Conservation (phyloP, 2,888 invertebrate species). For the Pammene fasciana region DNA sequence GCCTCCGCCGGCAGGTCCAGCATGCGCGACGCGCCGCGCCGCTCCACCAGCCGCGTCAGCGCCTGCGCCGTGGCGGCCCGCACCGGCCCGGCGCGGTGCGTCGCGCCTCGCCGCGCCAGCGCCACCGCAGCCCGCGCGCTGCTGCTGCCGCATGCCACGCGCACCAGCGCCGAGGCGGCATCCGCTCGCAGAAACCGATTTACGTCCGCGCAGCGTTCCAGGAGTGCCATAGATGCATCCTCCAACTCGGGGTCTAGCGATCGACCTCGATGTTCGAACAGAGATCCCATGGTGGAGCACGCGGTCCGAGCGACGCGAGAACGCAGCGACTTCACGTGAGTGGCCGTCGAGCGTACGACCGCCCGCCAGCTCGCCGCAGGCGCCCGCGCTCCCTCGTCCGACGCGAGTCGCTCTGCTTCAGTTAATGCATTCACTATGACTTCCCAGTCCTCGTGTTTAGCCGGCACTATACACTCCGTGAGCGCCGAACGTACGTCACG, state of each 20-base stretch:
- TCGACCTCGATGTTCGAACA: conserved; percentile 87
- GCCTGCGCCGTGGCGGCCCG: conserved; percentile 92
- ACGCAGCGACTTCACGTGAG: conserved; percentile 93
- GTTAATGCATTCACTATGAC: conserved; percentile 88
- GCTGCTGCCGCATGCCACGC: conserved; percentile 90
- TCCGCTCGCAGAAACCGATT: conserved; percentile 96
- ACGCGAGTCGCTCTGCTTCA: conserved; percentile 86
- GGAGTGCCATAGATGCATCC: conserved; percentile 90
- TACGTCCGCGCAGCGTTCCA: conserved; percentile 96
- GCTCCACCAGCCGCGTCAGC: conserved; percentile 87
- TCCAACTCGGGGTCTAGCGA: conserved; percentile 90
- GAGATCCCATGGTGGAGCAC: conserved; percentile 90
- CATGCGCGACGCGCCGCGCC: conserved; percentile 88
- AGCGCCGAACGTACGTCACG: conserved; percentile 73
- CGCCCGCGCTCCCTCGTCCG: conserved; percentile 87
- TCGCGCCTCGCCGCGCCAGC: conserved; percentile 87
- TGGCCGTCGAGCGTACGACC: conserved; percentile 87
- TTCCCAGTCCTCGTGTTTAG: conserved; percentile 92
- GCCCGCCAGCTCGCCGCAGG: conserved; percentile 87
- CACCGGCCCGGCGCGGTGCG: conserved; percentile 94
- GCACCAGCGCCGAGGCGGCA: conserved; percentile 91
- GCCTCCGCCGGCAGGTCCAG: conserved; percentile 89
- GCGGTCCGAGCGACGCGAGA: conserved; percentile 96
- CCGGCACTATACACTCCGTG: conserved; percentile 69
- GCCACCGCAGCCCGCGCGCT: conserved; percentile 87